Base-by-base conservation (phyloP, 1,140 invertebrate species). In the Pseudomyrmex gracilis region DNA sequence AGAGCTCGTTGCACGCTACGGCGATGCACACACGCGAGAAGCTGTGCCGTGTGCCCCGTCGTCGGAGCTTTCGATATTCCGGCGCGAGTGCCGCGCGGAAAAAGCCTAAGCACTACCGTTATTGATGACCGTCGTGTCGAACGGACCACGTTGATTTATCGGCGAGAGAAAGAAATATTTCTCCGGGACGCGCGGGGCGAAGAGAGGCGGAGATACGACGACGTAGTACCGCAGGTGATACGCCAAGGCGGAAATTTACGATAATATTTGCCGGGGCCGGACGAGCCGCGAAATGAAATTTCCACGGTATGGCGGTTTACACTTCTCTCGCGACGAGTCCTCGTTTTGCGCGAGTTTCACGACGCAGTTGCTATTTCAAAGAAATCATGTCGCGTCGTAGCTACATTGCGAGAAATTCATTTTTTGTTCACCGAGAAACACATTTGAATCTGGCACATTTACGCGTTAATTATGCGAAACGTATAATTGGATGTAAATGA, bases 61-160 rank as follows among this genome's bases (percentile, higher is more conserved):
- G 60, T 53, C 78, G 61, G 55, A 49, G 67, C 17, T 64, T 71
- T 85, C 73, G 78, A 85, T 85, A 85, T 85, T 85, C 77, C 76
- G 51, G 70, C 70, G 76, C 51, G 45, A 66, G 47, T 71, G 53
- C 82, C 66, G 20, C 17, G 15, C 22, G 53, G 84, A 88, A 88
- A 84, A 89, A 84, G 74, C 80, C 82, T 84, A 88, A 89, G 86
- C 87, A 77, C 80, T 78, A 22, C 47, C 53, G 87, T 89, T 89
- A 89, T 89, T 88, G 87, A 89, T 84, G 88, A 88, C 57, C 87
- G 77, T 57, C 61, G 80, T 78, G 87, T 83, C 84, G 87, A 66
- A 73, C 71, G 71, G 80, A 60, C 67, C 61, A 47, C 76, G 49
- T 89, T 89, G 88, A 89, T 89, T 89, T 89, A 89, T 89, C 84